Base-by-base conservation (phyloP, 2,888 invertebrate species). In the Sinotaia quadrata region DNA sequence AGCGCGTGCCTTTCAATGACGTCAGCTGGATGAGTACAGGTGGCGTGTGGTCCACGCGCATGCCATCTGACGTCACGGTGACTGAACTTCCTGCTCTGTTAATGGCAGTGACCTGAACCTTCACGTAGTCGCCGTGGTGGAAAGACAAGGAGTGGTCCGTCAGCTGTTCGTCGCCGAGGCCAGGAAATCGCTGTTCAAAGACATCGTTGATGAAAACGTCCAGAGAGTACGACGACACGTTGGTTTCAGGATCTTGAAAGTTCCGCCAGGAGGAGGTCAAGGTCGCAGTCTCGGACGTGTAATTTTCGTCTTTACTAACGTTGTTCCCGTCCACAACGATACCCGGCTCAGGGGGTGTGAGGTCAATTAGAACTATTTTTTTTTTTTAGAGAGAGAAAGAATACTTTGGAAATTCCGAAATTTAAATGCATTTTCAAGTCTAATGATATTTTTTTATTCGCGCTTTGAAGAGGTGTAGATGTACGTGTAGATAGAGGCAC, bases 21-120 rank as follows among this genome's bases (percentile, higher is more conserved):
- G 51, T 8, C 24, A 77, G 24, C 37, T 44, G 29, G 18, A 63
- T 51, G 24, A 74, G 36, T 5, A 52, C 56, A 2, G 82, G 82
- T n/a, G 80, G 74, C 15, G 81, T 80, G n/a, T 76, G 74, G 57
- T 82, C 82, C 44, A 82, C 75, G 7, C 69, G 18, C 58, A 77
- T 78, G 0, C 81, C 81, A 69, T 79, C 65, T 21, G 77, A 76
- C 2, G 68, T 37, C 8, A 72, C 69, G 2, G 66, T 33, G 12
- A 58, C 63, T 21, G 67, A 68, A 5, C 74, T 62, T 8, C 70
- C 75, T 21, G 82, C 82, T 4, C 80, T 78, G 72, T 82, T 81
- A 31, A 67, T 72, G 4, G 78, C 81, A 60, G 72, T 67, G 4
- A 82, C 71, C 8, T 67, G 59, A 27, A 76, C 71, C 8, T 65